These are phyloP conservation scores for Pseudanteris insignis DNA, from an alignment of 2,888 invertebrate genomes.

Conservation along the genomic window DNA sequence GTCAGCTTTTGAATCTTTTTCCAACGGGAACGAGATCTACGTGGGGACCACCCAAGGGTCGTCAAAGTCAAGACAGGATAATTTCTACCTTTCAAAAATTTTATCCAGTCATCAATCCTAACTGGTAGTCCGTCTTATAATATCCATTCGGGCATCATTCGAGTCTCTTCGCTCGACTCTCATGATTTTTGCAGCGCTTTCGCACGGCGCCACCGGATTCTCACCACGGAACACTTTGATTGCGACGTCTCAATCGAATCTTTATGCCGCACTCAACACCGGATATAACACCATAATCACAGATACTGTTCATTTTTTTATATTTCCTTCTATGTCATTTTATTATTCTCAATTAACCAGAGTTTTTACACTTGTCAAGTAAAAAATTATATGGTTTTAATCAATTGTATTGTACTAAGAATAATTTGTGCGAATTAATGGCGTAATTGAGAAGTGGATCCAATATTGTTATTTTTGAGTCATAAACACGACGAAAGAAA, in stretches of 20 bases:
- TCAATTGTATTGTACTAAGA: too few species aligned
- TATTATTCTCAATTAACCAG: too few species aligned
- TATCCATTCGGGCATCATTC: constrained; percentile 54
- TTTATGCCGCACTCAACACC: constrained; percentile 17
- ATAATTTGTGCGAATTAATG: too few species aligned
- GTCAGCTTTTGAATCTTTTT: constrained; percentile 35
- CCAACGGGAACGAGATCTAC: constrained; percentile 23
- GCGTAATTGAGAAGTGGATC: neutral
- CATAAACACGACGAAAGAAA: too few species aligned
- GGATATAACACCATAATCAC: constrained; percentile 26
- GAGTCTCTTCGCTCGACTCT: constrained; percentile 58
- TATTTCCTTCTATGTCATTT: too few species aligned
- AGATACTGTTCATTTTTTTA: too few species aligned
- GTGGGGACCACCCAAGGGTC: constrained; percentile 63
- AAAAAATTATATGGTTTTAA: too few species aligned
- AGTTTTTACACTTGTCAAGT: too few species aligned
- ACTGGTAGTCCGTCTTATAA: constrained; percentile 66
- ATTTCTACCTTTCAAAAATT: constrained; percentile 62
- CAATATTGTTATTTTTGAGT: too few species aligned
- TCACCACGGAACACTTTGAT: constrained; percentile 34
- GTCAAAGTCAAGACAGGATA: constrained; percentile 59
- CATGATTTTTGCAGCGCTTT: constrained; percentile 54
- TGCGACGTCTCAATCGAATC: constrained; percentile 28
- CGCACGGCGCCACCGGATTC: constrained; percentile 45
- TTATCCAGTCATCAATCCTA: constrained; percentile 65